phyloP scores from a whole-genome alignment of 2,113 vertebrate species.

The Platysteira castanea region DNA sequence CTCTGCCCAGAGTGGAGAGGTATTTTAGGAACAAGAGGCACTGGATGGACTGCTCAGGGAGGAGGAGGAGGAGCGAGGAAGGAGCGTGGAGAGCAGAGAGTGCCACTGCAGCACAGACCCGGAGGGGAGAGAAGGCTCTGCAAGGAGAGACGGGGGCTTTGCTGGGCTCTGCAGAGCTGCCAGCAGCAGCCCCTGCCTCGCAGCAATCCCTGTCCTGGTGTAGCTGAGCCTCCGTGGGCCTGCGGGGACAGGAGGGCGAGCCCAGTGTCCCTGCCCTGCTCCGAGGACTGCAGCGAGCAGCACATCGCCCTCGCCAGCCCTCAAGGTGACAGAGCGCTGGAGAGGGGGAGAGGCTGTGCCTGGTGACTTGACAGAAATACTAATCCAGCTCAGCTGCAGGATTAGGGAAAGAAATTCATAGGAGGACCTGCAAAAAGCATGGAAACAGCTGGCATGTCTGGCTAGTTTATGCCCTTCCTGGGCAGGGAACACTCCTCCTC shows the following conservation, averaged over 20 bases:
- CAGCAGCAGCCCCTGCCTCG: neutral
- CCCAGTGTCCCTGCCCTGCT: neutral
- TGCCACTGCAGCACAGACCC: neutral
- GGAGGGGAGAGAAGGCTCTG: neutral
- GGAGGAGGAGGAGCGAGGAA: neutral
- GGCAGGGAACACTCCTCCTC: neutral
- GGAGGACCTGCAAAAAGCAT: neutral
- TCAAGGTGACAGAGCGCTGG: slow-evolving; percentile 20
- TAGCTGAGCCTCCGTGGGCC: neutral
- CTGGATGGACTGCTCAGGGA: neutral
- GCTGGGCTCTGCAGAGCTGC: neutral
- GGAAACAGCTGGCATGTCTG: neutral
- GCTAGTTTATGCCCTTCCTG: neutral
- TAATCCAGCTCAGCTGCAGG: neutral
- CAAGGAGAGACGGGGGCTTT: neutral
- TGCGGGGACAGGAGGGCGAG: neutral
- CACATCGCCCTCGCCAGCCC: neutral
- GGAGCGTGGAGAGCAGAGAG: neutral
- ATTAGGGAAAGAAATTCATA: neutral
- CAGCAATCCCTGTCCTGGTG: neutral
- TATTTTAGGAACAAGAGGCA: neutral
- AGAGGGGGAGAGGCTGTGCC: neutral
- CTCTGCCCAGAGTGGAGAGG: neutral
- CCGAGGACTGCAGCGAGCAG: neutral
- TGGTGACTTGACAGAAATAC: slow-evolving; percentile 24